Evolutionary conservation across 1,140 invertebrate genomes (phyloP), one percentile per base, ranked within the genome.

Genomic region (Pachyrhynchus sulphureomaculatus): DNA sequence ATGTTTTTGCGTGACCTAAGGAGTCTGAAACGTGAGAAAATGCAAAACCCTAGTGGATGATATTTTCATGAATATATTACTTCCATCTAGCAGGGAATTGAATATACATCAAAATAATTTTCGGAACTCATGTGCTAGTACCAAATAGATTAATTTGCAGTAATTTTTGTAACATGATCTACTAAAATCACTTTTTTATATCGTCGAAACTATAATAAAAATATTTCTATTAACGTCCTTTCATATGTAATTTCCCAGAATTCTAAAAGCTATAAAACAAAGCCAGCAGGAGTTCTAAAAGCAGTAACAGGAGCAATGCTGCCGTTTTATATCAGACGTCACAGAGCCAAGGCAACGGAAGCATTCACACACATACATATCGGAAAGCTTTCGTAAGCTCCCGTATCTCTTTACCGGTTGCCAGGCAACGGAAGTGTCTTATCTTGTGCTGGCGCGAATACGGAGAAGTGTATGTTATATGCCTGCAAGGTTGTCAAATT

Each of bases 401-500:
- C 18, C 55, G 44, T 58, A 58, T 58, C 55, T 58, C 21, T n/a
- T n/a, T 48, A 20, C 17, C 55, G 41, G 55, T 48, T 47, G 55
- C 55, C 42, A 48, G 34, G 55, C 55, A 39, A 58, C 55, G 55
- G 55, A 58, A 58, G 55, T 48, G 55, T 58, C 55, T 58, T 58
- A 58, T 58, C 55, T 58, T 21, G 17, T 48, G 55, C 55, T 44
- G 55, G 55, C 55, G 55, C 55, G 55, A 58, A 58, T 58, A 58
- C 44, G 29, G 41, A 58, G 55, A 58, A 48, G 55, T 58, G 55
- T 58, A 58, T 58, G 55, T 58, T 58, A 48, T 48, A 23, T 58
- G 55, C 42, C 44, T 58, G 55, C 44, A 58, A 37, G 55, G 55
- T 48, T 58, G 55, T 58, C 55, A 58, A 58, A 58, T 58, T 48